These are phyloP conservation scores for Alloscopus bannaensis DNA, from an alignment of 2,888 invertebrate genomes.

Conservation along the genomic window DNA sequence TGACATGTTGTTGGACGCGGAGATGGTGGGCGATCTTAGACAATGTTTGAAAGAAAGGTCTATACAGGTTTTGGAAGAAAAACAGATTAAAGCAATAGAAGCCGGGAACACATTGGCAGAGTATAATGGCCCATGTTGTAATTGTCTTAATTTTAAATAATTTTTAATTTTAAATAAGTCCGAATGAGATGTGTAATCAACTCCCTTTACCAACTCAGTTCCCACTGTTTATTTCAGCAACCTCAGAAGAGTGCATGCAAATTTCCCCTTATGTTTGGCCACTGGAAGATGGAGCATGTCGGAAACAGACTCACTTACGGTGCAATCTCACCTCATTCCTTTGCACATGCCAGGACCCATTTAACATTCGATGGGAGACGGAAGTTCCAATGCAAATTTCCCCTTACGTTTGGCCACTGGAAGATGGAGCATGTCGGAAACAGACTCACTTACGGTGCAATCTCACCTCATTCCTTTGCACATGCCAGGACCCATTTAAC, in stretches of 20 bases:
- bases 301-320: constrained; percentile 2
- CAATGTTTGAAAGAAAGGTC: background rate
- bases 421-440: background rate
- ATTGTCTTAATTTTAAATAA: background rate
- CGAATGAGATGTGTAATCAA: too few species aligned
- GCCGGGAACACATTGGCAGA: background rate
- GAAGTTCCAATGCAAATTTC: constrained; percentile 17
- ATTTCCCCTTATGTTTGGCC: constrained; percentile 1
- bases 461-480: background rate
- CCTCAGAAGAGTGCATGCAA: constrained; percentile 15
- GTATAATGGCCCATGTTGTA: constrained; percentile 2
- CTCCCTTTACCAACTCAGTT: too few species aligned
- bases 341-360: constrained; percentile 15
- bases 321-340: background rate
- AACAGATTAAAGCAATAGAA: background rate
- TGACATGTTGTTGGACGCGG: constrained; percentile 3
- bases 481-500: constrained; percentile 13
- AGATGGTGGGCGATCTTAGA: background rate
- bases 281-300: background rate
- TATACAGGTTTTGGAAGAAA: background rate
- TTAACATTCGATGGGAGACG: constrained; percentile 19
- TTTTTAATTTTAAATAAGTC: background rate
- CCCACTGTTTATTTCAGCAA: background rate
- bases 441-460: constrained; percentile 8
- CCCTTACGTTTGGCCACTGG: background rate